A percentile compares a stretch with the other conserved stretches of the same genome.
phyloP scores from a whole-genome alignment of 2,797 vertebrate species.

The Thripadectes ignobilis region DNA sequence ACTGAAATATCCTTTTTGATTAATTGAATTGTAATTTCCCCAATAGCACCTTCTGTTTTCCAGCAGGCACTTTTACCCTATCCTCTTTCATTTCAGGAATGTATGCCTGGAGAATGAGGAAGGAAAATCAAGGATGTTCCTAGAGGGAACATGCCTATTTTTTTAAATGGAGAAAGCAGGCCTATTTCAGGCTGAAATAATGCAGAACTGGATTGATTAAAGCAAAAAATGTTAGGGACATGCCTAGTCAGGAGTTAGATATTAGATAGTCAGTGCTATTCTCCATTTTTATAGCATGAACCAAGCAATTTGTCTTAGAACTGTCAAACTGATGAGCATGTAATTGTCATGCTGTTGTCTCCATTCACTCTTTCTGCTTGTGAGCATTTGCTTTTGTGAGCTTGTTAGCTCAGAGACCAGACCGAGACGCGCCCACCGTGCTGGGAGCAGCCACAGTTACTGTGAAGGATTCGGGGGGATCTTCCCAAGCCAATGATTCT shows the following conservation, averaged over 20 bases:
- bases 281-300: not conserved
- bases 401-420: not conserved
- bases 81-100: not conserved
- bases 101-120: not conserved
- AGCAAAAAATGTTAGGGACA: not conserved
- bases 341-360: slow-evolving; percentile 19
- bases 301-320: slow-evolving; percentile 24
- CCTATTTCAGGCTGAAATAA: not conserved
- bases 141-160: not conserved
- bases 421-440: not conserved
- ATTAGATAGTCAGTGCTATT: not conserved
- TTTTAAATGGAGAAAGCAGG: not conserved
- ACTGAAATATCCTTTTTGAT: not conserved
- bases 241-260: not conserved
- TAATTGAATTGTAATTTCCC: not conserved
- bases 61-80: not conserved
- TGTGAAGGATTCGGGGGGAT: not conserved
- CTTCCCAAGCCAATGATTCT: not conserved
- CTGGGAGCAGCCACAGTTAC: not conserved
- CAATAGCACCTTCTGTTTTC: not conserved
- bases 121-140: not conserved
- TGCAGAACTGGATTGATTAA: not conserved
- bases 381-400: not conserved
- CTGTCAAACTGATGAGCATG: slow-evolving; percentile 41
- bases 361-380: not conserved